Percentiles rank a stretch among this genome's conserved stretches.
Evolutionary conservation across 2,797 vertebrate genomes (phyloP).

Genomic region (Platalea minor): DNA sequence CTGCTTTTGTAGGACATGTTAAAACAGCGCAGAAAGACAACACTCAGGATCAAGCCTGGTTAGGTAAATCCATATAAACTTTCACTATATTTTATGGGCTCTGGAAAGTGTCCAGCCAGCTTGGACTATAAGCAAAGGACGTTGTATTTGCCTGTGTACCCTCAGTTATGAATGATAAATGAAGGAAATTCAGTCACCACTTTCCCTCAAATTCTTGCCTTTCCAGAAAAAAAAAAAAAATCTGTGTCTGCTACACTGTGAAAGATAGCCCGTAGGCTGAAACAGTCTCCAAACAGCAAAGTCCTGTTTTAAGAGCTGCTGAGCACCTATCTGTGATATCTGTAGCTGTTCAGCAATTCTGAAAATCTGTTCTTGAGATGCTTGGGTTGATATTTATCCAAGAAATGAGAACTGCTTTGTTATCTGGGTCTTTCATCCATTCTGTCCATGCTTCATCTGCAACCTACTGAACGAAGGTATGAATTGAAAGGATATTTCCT

Average conservation of each 20-base stretch:
- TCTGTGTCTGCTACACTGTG: neutral
- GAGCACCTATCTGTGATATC: neutral
- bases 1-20: neutral
- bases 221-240: neutral
- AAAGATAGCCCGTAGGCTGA: neutral
- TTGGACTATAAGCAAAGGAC: neutral
- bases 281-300: neutral
- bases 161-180: neutral
- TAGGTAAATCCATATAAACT: neutral
- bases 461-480: neutral
- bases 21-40: neutral
- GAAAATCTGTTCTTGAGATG: neutral
- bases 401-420: neutral
- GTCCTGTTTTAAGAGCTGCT: neutral
- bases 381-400: neutral
- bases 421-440: neutral
- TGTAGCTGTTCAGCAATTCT: neutral
- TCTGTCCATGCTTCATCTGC: neutral
- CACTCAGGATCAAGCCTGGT: neutral
- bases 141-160: neutral
- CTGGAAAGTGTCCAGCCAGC: neutral
- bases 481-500: neutral
- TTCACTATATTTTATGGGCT: neutral
- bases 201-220: neutral
- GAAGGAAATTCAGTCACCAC: neutral